Evolutionary conservation across 2,888 invertebrate genomes (phyloP), one percentile per base, ranked within the genome.

Genomic region (Unio delphinus): DNA sequence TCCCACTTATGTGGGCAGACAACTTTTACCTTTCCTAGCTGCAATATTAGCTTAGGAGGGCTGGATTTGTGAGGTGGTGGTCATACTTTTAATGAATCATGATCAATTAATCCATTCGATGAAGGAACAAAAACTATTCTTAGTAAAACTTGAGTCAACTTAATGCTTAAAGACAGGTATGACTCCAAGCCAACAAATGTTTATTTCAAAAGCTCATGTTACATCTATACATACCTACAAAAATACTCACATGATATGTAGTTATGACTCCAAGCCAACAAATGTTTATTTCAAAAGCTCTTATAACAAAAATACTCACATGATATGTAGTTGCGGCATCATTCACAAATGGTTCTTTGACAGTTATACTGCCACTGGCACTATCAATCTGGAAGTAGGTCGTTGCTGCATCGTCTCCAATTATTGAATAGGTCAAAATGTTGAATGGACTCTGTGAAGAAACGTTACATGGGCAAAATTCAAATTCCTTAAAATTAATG

Each of bases 401-500:
- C 17, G 81, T 68, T 4, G 87, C 84, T 1, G 75, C 55, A 62
- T 84, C 85, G 73, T 87, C 87, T 7, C 87, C 88, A 68, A 87
- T 86, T 57, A 87, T 84, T 64, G 76, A 74, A 75, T 83, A 88
- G 34, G 75, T 75, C 55, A 88, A 66, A 17, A 73, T 72, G 64
- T 82, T 84, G 73, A 80, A 88, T 8, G 86, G 86, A 59, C 75
- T 75, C 86, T 86, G 75, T n/a, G 78, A 76, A 61, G 55, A 63
- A 59, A 55, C 1, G 8, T 59, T 18, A n/a, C 4, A 59, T 23
- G 11, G 4, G 18, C 54, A 34, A 18, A 11, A 65, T 23, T 23
- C 8, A 62, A n/a, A 28, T 62, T 62, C 4, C 30, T 18, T 18
- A 11, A 62, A 62, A 28, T 11, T 30, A 28, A 1, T 30, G 28